These are phyloP conservation scores for Aporophyla nigra DNA, from an alignment of 2,888 invertebrate genomes.

Conservation along the genomic window DNA sequence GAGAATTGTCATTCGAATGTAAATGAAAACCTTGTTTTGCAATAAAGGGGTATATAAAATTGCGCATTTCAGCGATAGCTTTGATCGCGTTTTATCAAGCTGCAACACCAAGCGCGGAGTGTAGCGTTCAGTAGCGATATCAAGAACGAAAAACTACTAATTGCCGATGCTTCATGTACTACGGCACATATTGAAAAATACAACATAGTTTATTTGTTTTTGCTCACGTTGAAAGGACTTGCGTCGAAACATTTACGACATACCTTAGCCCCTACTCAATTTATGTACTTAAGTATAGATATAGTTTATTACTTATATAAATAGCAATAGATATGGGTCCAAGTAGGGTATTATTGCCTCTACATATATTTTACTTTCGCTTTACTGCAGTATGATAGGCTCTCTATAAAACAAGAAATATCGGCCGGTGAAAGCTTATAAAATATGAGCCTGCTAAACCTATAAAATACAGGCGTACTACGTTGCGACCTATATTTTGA, in stretches of 20 bases:
- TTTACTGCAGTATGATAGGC: constrained; percentile 50
- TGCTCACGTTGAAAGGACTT: neutral
- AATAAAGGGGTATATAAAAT: too few relatives aligned
- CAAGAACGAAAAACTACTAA: neutral
- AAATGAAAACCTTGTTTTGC: too few relatives aligned
- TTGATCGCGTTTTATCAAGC: neutral
- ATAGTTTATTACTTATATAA: constrained; percentile 26
- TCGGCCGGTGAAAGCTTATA: constrained; percentile 41
- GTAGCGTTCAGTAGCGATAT: too few relatives aligned
- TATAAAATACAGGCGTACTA: constrained; percentile 56
- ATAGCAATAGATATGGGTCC: constrained; percentile 28
- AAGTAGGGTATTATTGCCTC: constrained; percentile 49
- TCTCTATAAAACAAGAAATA: constrained; percentile 60
- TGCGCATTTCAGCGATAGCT: neutral
- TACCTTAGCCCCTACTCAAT: neutral
- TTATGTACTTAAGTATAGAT: neutral
- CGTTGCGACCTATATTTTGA: constrained; percentile 20
- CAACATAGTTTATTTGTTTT: neutral
- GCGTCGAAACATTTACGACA: neutral
- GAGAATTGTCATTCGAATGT: too few relatives aligned
- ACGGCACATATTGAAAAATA: neutral
- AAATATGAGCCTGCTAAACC: constrained; percentile 41
- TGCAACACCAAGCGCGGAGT: too few relatives aligned
- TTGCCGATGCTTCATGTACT: neutral
- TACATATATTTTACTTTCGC: constrained; percentile 52